Evolutionary conservation across 1,140 invertebrate genomes (phyloP).

Genomic region (Dinoponera quadriceps): DNA sequence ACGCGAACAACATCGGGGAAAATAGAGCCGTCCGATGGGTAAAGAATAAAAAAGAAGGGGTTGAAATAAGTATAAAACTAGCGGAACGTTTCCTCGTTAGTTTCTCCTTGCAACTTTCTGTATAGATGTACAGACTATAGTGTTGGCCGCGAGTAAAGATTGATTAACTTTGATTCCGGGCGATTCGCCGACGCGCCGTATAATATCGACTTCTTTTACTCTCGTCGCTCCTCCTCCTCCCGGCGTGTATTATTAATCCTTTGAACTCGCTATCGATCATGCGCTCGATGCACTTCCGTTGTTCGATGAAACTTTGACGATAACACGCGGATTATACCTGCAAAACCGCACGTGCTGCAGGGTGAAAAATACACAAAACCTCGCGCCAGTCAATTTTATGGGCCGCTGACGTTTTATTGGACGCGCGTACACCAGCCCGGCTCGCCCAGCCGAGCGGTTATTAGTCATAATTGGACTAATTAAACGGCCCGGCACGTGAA

Average conservation of each 20-base stretch:
- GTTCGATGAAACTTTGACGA: slow-evolving; percentile 53
- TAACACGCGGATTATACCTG: slow-evolving; percentile 43
- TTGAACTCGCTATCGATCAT: slow-evolving; percentile 51
- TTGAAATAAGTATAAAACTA: neutral
- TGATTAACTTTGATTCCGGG: slow-evolving; percentile 2
- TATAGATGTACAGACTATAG: neutral
- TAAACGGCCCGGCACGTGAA: slow-evolving; percentile 62
- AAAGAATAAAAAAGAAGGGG: neutral
- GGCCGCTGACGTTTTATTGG: slow-evolving; percentile 43
- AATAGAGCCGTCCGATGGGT: neutral
- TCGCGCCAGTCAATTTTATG: slow-evolving; percentile 59
- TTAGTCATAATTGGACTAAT: slow-evolving; percentile 68
- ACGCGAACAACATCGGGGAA: neutral
- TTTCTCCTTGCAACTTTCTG: too few species aligned
- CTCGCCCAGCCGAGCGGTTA: slow-evolving; percentile 35
- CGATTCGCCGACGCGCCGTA: neutral
- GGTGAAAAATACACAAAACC: slow-evolving; percentile 54
- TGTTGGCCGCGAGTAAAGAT: neutral
- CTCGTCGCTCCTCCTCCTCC: neutral
- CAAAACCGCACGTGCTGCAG: slow-evolving; percentile 43
- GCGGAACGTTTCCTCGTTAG: too few species aligned
- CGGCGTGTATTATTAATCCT: slow-evolving; percentile 37
- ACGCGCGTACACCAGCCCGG: neutral
- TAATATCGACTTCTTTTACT: slow-evolving; percentile 18
- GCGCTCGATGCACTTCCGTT: slow-evolving; percentile 16